These are phyloP conservation scores for Lumbricus terrestris DNA, from an alignment of 2,888 invertebrate genomes.

Conservation along the genomic window DNA sequence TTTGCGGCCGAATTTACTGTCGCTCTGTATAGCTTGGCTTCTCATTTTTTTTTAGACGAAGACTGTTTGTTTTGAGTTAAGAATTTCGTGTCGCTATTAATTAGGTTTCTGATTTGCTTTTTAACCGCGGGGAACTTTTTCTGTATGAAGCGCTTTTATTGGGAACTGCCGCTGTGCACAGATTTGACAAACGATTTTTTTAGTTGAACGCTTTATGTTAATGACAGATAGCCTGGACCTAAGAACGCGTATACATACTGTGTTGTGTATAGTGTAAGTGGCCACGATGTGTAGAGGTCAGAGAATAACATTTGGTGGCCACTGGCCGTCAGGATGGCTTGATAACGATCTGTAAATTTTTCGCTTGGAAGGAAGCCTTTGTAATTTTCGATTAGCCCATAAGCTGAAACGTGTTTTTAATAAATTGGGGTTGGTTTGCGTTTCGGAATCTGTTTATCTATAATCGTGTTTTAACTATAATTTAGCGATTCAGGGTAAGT, in stretches of 20 bases:
- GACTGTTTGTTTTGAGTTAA: background rate
- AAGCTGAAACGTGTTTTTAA: background rate
- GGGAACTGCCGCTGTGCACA: background rate
- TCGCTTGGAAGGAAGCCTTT: background rate
- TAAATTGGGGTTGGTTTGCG: background rate
- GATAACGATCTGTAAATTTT: background rate
- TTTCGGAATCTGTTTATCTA: too few relatives aligned
- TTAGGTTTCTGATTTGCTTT: background rate
- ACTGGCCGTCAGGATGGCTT: background rate
- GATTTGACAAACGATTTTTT: background rate
- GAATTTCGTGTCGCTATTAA: background rate
- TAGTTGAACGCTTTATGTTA: background rate
- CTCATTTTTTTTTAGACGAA: background rate
- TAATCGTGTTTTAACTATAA: too few relatives aligned
- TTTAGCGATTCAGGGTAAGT: too few relatives aligned
- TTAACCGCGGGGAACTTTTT: background rate
- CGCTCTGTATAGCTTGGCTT: background rate
- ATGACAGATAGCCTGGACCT: too few relatives aligned
- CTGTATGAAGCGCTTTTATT: background rate
- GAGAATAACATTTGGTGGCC: too few relatives aligned
- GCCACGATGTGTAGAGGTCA: too few relatives aligned
- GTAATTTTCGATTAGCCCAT: background rate
- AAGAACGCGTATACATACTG: too few relatives aligned
- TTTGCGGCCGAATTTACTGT: background rate
- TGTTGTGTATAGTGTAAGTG: too few relatives aligned